phyloP scores from a whole-genome alignment of 2,113 vertebrate genomes.

The Labrus mixtus region DNA sequence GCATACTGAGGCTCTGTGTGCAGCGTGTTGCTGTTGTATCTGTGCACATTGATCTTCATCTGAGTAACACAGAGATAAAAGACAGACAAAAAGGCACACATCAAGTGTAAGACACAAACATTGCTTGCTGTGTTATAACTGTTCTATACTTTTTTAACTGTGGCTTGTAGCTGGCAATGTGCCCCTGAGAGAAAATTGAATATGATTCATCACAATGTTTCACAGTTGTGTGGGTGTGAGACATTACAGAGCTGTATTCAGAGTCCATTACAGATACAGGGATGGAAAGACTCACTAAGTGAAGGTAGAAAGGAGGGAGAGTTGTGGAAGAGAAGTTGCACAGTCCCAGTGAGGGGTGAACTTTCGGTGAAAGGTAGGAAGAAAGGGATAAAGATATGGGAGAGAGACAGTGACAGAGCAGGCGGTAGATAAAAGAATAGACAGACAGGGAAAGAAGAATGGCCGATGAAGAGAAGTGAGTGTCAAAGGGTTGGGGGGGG shows the following conservation, averaged over 20 bases:
- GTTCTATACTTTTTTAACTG: slow-evolving; percentile 26
- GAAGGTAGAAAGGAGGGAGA: slow-evolving; percentile 7
- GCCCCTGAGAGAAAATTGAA: slow-evolving; percentile 15
- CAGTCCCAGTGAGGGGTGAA: slow-evolving; percentile 38
- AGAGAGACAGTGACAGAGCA: slow-evolving; percentile 1
- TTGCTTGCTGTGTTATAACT: neutral
- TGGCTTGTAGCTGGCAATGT: slow-evolving; percentile 4
- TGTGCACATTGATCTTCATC: slow-evolving; percentile 7
- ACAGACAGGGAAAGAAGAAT: neutral
- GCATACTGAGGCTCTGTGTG: neutral
- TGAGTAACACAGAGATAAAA: neutral
- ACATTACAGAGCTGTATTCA: neutral
- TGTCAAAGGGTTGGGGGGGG: neutral
- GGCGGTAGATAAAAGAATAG: neutral
- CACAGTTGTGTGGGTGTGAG: neutral
- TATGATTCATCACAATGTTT: slow-evolving; percentile 4
- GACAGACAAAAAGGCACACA: neutral
- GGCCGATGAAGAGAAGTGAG: neutral
- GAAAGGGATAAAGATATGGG: neutral
- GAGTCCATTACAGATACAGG: neutral
- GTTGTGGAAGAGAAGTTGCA: neutral
- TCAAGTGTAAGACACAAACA: slow-evolving; percentile 4
- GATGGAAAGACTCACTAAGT: neutral
- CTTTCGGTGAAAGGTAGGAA: slow-evolving; percentile 34
- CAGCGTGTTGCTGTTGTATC: slow-evolving; percentile 1